phyloP scores from a whole-genome alignment of 2,888 invertebrate species.

The Scaptomyza cyrtandrae region DNA sequence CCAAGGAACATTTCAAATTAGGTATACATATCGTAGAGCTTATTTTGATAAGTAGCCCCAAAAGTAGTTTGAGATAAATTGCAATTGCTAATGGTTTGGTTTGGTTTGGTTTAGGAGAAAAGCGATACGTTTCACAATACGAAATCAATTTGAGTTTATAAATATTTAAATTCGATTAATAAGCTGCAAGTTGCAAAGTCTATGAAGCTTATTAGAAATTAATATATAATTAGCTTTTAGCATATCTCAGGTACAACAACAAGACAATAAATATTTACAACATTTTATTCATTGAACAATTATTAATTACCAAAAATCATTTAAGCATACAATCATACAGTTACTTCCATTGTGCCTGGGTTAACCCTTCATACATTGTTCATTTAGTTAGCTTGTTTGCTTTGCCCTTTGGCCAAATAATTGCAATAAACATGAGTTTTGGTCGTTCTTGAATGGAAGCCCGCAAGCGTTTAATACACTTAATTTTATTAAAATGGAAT shows the following conservation, averaged over 20 bases:
- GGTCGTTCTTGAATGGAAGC: conserved; percentile 32
- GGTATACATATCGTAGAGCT: background rate
- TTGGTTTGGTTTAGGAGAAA: background rate
- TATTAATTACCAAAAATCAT: too few relatives aligned
- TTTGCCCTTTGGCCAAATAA: conserved; percentile 43
- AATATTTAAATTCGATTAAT: conserved; percentile 39
- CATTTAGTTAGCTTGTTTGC: conserved; percentile 49
- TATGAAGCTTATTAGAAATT: background rate
- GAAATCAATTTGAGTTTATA: conserved; percentile 20
- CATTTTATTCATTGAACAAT: background rate
- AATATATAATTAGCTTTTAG: background rate
- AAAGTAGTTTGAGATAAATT: conserved; percentile 14
- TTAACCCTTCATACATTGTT: conserved; percentile 8
- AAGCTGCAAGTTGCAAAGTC: background rate
- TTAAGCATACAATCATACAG: too few relatives aligned
- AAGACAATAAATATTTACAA: background rate
- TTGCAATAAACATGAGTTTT: conserved; percentile 33
- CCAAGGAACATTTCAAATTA: too few relatives aligned
- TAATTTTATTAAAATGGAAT: conserved; percentile 61
- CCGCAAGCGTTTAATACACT: conserved; percentile 59
- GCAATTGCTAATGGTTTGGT: conserved; percentile 11
- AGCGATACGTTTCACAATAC: background rate
- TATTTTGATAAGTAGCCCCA: background rate
- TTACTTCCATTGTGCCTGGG: too few relatives aligned
- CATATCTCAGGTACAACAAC: too few relatives aligned